Evolutionary conservation across 2,797 vertebrate species (phyloP).

Genomic region (Pristis pectinata): DNA sequence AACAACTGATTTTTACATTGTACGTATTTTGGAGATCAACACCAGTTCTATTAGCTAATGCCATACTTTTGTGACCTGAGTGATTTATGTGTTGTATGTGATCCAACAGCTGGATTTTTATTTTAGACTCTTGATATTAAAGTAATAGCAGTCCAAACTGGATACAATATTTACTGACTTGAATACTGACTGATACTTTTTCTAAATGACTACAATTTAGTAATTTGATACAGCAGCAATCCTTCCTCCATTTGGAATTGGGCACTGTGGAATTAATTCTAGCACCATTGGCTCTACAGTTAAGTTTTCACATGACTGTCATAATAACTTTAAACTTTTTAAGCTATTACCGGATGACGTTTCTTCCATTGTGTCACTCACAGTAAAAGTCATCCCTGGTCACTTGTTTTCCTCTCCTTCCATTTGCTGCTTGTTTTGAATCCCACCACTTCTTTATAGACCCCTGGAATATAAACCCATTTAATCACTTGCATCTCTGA

Average conservation of each 20-base stretch:
- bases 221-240: not conserved
- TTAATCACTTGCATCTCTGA: too few species aligned
- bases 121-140: not conserved
- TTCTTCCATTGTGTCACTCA: not conserved
- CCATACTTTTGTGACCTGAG: not conserved
- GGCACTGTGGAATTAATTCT: not conserved
- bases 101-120: not conserved
- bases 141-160: not conserved
- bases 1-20: conserved; percentile 3
- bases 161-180: too few species aligned
- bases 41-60: not conserved
- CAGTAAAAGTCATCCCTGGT: too few species aligned
- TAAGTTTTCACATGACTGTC: not conserved
- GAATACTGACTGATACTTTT: not conserved
- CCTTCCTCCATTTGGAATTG: not conserved
- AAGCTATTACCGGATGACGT: not conserved
- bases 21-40: not conserved
- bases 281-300: not conserved
- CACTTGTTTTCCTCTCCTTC: too few species aligned
- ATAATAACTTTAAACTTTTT: not conserved
- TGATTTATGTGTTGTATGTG: not conserved
- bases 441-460: too few species aligned
- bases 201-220: not conserved
- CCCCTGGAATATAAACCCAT: too few species aligned
- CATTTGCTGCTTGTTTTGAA: too few species aligned